These are phyloP conservation scores for Cephus runcator DNA, from an alignment of 2,888 invertebrate species.

Conservation along the genomic window DNA sequence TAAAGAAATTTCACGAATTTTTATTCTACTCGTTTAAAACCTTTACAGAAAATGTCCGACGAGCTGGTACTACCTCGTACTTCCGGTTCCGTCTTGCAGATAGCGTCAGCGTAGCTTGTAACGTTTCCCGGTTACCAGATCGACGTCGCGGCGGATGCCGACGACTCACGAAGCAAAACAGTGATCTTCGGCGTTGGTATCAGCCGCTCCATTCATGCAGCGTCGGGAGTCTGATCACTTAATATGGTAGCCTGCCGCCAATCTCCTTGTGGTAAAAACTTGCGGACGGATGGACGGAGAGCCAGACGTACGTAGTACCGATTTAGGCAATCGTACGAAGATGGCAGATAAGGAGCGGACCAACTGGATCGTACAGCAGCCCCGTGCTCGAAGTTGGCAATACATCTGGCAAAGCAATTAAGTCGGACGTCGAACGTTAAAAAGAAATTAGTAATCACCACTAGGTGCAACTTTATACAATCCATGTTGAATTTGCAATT, in stretches of 20 bases:
- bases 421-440: background rate
- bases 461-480: background rate
- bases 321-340: slow-evolving; percentile 41
- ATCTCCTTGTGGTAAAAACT: slow-evolving; percentile 45
- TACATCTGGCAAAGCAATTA: slow-evolving; percentile 38
- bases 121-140: background rate
- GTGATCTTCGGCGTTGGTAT: slow-evolving; percentile 27
- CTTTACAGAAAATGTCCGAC: background rate
- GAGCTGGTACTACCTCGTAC: background rate
- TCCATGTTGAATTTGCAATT: background rate
- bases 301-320: slow-evolving; percentile 32
- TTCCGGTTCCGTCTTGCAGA: background rate
- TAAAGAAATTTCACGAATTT: background rate
- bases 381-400: slow-evolving; percentile 32
- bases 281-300: slow-evolving; percentile 30
- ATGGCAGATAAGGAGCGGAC: slow-evolving; percentile 36
- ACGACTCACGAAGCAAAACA: slow-evolving; percentile 18
- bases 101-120: background rate
- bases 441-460: background rate
- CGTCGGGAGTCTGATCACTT: slow-evolving; percentile 38
- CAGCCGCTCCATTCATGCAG: slow-evolving; percentile 49
- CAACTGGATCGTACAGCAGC: slow-evolving; percentile 26
- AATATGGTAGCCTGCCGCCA: slow-evolving; percentile 49
- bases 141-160: background rate
- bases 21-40: background rate